phyloP scores from a whole-genome alignment of 2,888 invertebrate species.

The Torymus aiolomorphi region DNA sequence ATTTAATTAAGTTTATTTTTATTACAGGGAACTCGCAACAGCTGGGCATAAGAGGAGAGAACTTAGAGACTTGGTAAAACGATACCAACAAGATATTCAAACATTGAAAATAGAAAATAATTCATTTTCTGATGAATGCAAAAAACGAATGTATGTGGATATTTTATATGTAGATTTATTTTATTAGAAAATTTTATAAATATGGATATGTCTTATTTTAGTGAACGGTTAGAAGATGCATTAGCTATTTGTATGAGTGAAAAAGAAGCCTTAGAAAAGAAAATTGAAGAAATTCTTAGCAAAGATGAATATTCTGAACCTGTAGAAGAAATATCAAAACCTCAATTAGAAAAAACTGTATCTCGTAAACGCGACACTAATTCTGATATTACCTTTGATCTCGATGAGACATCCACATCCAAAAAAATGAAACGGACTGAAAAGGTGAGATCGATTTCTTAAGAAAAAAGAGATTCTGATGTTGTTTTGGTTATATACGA shows the following conservation, averaged over 20 bases:
- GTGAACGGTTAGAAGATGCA: constrained; percentile 52
- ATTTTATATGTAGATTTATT: constrained; percentile 15
- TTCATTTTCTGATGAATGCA: constrained; percentile 22
- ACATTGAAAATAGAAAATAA: constrained; percentile 47
- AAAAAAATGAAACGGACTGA: constrained; percentile 36
- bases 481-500: constrained; percentile 2
- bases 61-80: constrained; percentile 40
- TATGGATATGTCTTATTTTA: constrained; percentile 22
- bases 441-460: constrained; percentile 7
- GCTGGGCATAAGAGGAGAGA: constrained; percentile 51
- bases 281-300: not conserved
- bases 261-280: constrained; percentile 26
- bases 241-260: constrained; percentile 40
- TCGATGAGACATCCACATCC: not conserved
- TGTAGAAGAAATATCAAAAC: constrained; percentile 23
- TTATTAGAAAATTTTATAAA: constrained; percentile 10
- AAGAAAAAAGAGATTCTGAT: constrained; percentile 28
- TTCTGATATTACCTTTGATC: not conserved
- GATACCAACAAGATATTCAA: constrained; percentile 48
- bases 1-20: not conserved
- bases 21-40: constrained; percentile 52
- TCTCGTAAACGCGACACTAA: constrained; percentile 49
- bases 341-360: not conserved
- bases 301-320: constrained; percentile 11
- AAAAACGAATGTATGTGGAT: constrained; percentile 51